Base-by-base conservation (phyloP, 2,888 invertebrate species). In the Tetrapedia diversipes region DNA sequence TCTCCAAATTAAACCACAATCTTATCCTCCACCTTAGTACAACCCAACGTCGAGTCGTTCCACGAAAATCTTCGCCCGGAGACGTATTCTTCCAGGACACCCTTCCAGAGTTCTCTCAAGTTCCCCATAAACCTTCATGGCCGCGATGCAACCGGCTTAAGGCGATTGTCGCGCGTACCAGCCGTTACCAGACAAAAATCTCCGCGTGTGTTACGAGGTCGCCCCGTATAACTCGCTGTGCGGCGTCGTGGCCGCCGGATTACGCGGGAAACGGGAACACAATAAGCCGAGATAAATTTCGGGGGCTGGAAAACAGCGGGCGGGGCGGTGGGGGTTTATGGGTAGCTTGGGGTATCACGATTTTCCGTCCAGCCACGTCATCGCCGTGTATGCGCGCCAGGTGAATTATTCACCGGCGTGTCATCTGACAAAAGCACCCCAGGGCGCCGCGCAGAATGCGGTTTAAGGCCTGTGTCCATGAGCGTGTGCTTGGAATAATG, bases 331-430 rank as follows among this genome's bases (percentile, higher is more conserved):
- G 64, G 68, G 77, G 69, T 77, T 70, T 66, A 78, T 54, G 77
- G 60, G 57, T 29, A 64, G 66, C 67, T n/a, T 34, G 77, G 34
- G 77, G 68, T 82, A 71, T 79, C 79, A 65, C 77, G 76, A 81
- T 83, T 84, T 80, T 64, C 83, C 74, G 77, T 79, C 72, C 60
- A 39, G 39, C 54, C 56, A 45, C 75, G 82, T 83, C 83, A 81
- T 79, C 72, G 68, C 56, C 47, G 71, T 69, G 70, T 61, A 57
- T 65, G 65, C 73, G 78, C 64, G 67, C 70, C 79, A 69, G 77
- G 84, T 84, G 83, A 84, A 84, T 84, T 83, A 84, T 84, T 84
- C 84, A 84, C 84, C 79, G 79, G 72, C 81, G 81, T 84, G 83
- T 84, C 84, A 79, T 79, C 79, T 81, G 79, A 83, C 77, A 79